phyloP scores from a whole-genome alignment of 2,113 vertebrate species.

The Pygoscelis adeliae region DNA sequence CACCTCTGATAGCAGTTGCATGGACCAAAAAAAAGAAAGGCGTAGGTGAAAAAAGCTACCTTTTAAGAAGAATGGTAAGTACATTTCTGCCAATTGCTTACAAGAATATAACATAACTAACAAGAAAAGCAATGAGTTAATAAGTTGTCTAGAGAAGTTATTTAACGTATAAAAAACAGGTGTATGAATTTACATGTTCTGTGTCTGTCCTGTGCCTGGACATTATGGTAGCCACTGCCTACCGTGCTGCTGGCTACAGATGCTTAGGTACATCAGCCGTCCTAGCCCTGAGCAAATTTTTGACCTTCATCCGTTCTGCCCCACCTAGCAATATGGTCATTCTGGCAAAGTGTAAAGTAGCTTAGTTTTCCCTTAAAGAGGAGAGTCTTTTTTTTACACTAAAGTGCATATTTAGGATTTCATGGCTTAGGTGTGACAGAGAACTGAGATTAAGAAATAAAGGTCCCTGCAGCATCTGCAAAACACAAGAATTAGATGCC shows the following conservation, averaged over 20 bases:
- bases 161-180: accelerated
- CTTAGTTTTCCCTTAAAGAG: background rate
- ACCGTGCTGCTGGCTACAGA: background rate
- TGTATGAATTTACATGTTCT: background rate
- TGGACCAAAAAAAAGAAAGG: background rate
- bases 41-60: background rate
- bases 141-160: background rate
- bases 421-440: background rate
- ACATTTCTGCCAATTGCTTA: background rate
- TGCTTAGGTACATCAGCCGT: background rate
- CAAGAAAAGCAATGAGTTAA: background rate
- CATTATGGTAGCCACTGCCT: background rate
- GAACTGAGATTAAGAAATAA: background rate
- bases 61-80: background rate
- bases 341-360: background rate
- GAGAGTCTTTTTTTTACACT: background rate
- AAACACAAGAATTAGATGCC: background rate
- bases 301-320: background rate
- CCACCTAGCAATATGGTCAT: background rate
- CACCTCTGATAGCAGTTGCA: background rate
- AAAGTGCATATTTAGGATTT: background rate
- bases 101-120: background rate
- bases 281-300: background rate
- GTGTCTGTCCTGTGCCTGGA: background rate
- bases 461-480: background rate